Evolutionary conservation across 2,888 invertebrate species (phyloP).

Genomic region (Chesias legatella): DNA sequence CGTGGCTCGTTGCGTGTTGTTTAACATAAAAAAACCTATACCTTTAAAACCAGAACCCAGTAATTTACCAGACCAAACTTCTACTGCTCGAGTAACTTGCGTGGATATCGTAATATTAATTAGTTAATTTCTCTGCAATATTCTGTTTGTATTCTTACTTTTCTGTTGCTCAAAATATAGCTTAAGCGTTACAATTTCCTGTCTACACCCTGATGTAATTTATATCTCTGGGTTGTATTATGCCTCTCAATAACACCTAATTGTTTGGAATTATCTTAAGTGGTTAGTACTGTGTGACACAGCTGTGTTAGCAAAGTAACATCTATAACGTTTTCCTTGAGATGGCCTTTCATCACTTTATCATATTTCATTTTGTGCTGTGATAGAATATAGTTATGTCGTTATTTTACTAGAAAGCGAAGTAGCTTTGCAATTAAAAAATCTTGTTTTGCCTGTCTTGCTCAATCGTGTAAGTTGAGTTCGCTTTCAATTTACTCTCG

Average conservation of each 20-base stretch:
- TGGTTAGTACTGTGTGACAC: slow-evolving; percentile 34
- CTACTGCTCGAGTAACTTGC: no score
- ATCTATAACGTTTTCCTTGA: background rate
- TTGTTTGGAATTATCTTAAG: slow-evolving; percentile 45
- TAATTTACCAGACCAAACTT: no score
- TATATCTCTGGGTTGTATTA: slow-evolving; percentile 12
- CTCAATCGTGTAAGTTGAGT: slow-evolving; percentile 21
- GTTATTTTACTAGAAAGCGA: slow-evolving; percentile 16
- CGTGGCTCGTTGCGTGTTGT: no score
- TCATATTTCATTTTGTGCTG: no score
- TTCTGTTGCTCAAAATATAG: no score
- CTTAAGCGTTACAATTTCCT: no score
- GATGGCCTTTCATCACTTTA: background rate
- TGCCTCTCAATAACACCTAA: slow-evolving; percentile 38
- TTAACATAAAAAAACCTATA: no score
- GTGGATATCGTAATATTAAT: no score
- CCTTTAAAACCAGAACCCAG: no score
- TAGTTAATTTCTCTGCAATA: no score
- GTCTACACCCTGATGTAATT: slow-evolving; percentile 2
- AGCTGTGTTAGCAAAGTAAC: slow-evolving; percentile 2
- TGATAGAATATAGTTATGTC: no score
- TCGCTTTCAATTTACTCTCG: slow-evolving; percentile 23
- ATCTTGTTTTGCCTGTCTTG: slow-evolving; percentile 19
- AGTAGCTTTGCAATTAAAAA: slow-evolving; percentile 12
- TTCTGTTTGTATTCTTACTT: no score